Percentiles rank a stretch among this genome's conserved stretches.
phyloP scores from a whole-genome alignment of 2,797 vertebrate genomes.

The Oreochromis mossambicus region DNA sequence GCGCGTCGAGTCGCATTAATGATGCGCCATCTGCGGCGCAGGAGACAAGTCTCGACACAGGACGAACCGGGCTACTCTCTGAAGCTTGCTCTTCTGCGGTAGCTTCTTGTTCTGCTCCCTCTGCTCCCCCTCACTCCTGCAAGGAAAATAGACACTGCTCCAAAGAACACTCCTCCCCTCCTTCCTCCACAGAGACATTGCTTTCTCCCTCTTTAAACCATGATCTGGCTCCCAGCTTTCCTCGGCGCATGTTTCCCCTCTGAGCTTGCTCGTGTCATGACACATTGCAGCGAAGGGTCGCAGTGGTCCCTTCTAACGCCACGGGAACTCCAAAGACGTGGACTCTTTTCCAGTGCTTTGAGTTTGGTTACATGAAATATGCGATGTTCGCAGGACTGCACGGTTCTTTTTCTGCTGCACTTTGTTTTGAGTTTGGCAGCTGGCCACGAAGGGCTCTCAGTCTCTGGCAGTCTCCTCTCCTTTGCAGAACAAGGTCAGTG shows the following conservation, averaged over 20 bases:
- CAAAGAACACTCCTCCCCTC: slow-evolving; percentile 51
- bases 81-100: background rate
- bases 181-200: slow-evolving; percentile 36
- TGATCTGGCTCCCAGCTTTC: slow-evolving; percentile 39
- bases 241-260: slow-evolving; percentile 32
- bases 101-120: background rate
- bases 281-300: slow-evolving; percentile 36
- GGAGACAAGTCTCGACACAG: slow-evolving; percentile 38
- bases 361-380: slow-evolving; percentile 79
- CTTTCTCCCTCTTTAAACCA: slow-evolving; percentile 47
- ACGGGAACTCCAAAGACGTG: slow-evolving; percentile 34
- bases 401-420: slow-evolving; percentile 75
- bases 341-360: slow-evolving; percentile 37
- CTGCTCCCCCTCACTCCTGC: slow-evolving; percentile 32
- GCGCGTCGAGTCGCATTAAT: background rate
- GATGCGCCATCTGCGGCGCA: background rate
- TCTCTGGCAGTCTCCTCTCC: slow-evolving; percentile 66
- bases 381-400: slow-evolving; percentile 77
- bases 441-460: slow-evolving; percentile 68
- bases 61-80: background rate
- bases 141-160: slow-evolving; percentile 50
- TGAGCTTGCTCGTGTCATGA: slow-evolving; percentile 65
- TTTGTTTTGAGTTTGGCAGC: slow-evolving; percentile 74
- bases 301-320: slow-evolving; percentile 55
- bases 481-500: slow-evolving; percentile 87